phyloP scores from a whole-genome alignment of 2,888 invertebrate genomes.

The Dichetophora obliterata region DNA sequence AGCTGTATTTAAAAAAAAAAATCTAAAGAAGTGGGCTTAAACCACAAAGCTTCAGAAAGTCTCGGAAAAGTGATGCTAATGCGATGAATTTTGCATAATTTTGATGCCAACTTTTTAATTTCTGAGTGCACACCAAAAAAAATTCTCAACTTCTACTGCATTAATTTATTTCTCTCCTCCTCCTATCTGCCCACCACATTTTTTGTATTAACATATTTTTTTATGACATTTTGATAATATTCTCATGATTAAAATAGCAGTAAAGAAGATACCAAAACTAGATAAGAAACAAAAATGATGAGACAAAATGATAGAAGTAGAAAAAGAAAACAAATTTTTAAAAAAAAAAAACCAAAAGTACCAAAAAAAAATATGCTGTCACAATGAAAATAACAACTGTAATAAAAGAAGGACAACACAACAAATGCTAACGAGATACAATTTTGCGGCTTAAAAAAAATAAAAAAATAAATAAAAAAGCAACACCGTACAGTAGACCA shows the following conservation, averaged over 20 bases:
- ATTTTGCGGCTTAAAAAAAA: neutral
- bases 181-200: no score
- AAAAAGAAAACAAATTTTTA: neutral
- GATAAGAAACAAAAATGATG: neutral
- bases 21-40: neutral
- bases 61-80: neutral
- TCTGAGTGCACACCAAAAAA: no score
- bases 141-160: neutral
- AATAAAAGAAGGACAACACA: no score
- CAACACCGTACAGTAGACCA: no score
- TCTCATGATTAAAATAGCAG: neutral
- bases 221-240: no score
- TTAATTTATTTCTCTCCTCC: no score
- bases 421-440: neutral
- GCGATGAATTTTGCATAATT: neutral
- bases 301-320: neutral
- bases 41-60: neutral
- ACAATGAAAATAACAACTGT: neutral
- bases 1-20: neutral
- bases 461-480: neutral
- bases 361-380: neutral
- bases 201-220: no score
- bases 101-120: no score
- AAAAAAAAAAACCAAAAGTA: neutral
- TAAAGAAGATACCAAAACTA: neutral